phyloP scores from a whole-genome alignment of 2,113 vertebrate species.

The Gasterosteus nipponicus region DNA sequence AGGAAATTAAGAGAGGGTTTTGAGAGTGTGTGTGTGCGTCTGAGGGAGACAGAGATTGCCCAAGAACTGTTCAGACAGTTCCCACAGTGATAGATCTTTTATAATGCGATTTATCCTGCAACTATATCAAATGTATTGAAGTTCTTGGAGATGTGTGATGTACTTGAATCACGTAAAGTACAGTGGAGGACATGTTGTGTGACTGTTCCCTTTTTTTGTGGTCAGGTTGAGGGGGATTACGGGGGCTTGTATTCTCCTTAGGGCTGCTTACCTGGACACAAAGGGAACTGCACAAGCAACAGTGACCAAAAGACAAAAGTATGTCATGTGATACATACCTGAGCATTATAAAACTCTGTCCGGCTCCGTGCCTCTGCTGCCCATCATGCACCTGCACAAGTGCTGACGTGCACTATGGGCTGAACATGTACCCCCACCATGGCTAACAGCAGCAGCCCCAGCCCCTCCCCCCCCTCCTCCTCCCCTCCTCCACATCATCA shows the following conservation, averaged over 20 bases:
- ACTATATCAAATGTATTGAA: conserved; percentile 29
- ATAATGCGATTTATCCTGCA: conserved; percentile 50
- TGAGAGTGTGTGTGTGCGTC: conserved; percentile 19
- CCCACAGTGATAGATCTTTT: conserved; percentile 57
- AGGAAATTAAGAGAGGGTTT: conserved; percentile 60
- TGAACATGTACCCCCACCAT: conserved; percentile 60
- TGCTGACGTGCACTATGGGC: conserved; percentile 51
- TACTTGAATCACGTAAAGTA: conserved; percentile 24
- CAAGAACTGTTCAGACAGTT: conserved; percentile 33
- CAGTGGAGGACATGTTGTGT: background rate
- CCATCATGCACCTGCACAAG: conserved; percentile 54
- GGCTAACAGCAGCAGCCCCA: conserved; percentile 48
- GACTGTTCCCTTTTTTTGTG: conserved; percentile 24
- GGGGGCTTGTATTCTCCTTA: conserved; percentile 27
- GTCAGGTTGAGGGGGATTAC: conserved; percentile 56
- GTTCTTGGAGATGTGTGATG: conserved; percentile 39
- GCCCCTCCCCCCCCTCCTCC: conserved; percentile 13
- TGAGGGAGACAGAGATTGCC: conserved; percentile 21
- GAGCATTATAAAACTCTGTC: background rate
- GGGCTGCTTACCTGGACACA: conserved; percentile 31
- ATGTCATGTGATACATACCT: conserved; percentile 1
- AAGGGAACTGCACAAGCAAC: conserved; percentile 22
- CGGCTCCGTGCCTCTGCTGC: conserved; percentile 17
- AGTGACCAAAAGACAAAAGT: background rate
- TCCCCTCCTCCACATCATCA: conserved; percentile 58